A percentile compares a stretch with the other conserved stretches of the same genome.
Evolutionary conservation across 1,140 invertebrate species (phyloP).

Genomic region (Leptestheria dahalacensis): DNA sequence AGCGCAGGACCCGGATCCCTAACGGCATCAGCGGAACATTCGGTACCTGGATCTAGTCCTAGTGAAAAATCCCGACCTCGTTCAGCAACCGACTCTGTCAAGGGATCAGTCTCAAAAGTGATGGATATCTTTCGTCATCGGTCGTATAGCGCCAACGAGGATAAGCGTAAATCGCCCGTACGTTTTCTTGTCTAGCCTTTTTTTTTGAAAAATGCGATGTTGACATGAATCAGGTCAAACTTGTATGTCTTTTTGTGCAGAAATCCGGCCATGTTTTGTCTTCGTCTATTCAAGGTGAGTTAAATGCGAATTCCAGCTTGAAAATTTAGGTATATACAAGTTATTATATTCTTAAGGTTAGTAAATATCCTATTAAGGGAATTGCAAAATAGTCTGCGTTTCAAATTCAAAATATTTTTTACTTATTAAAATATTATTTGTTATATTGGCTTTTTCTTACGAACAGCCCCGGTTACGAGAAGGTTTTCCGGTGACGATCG

Average conservation of each 20-base stretch:
- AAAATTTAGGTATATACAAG: no score
- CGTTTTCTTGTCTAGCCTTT: no score
- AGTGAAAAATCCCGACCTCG: slow-evolving; percentile 19
- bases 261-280: background rate
- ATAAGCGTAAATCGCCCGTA: slow-evolving; percentile 52
- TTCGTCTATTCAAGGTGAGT: slow-evolving; percentile 1
- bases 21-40: background rate
- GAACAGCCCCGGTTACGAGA: slow-evolving; percentile 24
- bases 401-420: no score
- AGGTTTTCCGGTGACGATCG: slow-evolving; percentile 54
- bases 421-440: background rate
- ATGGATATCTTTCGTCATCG: slow-evolving; percentile 75
- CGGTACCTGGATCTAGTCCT: slow-evolving; percentile 13
- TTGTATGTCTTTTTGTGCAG: background rate
- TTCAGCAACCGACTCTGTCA: slow-evolving; percentile 35
- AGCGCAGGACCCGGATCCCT: slow-evolving; percentile 7
- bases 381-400: no score
- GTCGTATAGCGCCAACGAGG: slow-evolving; percentile 48
- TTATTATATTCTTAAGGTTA: no score
- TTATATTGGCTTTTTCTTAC: background rate
- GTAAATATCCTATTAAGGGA: no score
- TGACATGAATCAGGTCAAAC: background rate
- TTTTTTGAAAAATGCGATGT: background rate
- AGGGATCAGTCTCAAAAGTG: slow-evolving; percentile 42
- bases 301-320: no score